Base-by-base conservation (phyloP, 2,888 invertebrate genomes). In the Zootermopsis nevadensis region DNA sequence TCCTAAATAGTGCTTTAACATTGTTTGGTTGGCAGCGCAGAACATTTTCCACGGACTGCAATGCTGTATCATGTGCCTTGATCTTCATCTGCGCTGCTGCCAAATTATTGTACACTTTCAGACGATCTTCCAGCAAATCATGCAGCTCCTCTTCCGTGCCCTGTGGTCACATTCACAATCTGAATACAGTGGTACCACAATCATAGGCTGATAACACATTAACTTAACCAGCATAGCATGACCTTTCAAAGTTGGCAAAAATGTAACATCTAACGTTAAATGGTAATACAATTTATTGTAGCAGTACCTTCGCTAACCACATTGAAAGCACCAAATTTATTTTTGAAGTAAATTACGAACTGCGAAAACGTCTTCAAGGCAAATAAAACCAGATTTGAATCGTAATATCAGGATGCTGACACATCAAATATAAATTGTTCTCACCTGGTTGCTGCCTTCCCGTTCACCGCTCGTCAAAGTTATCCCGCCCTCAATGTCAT, bases 11-110 rank as follows among this genome's bases (percentile, higher is more conserved):
- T 0, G 98, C 98, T 89, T 98, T 98, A 0, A 97, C 94, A 90
- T 98, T 98, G 84, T 93, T 90, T 0, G 98, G 97, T 88, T 98
- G 96, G 87, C 95, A 95, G 85, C 93, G 91, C 24, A 98, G 90
- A 2, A 98, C 98, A 88, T 93, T 92, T 80, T 96, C 95, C 42
- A 98, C 94, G 15, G 97, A 96, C 89, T 93, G 92, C 35, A 97
- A 90, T 10, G 98, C 98, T 19, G 96, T 94, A 86, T 97, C 96
- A 88, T 93, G 96, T 15, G 96, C 95, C 82, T 95, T 94, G 66
- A 96, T 94, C 91, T 97, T 97, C 86, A 98, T 92, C 90, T 98
- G 98, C 24, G 97, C 96, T 85, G 97, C 96, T 24, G 98, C 97
- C 92, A 98, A 93, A 89, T 98, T 98, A 88, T 98, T 98, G 87